Percentiles rank a stretch among this genome's conserved stretches.
Conservation (phyloP, 2,888 invertebrate genomes). For the Hypomecis punctinalis region DNA sequence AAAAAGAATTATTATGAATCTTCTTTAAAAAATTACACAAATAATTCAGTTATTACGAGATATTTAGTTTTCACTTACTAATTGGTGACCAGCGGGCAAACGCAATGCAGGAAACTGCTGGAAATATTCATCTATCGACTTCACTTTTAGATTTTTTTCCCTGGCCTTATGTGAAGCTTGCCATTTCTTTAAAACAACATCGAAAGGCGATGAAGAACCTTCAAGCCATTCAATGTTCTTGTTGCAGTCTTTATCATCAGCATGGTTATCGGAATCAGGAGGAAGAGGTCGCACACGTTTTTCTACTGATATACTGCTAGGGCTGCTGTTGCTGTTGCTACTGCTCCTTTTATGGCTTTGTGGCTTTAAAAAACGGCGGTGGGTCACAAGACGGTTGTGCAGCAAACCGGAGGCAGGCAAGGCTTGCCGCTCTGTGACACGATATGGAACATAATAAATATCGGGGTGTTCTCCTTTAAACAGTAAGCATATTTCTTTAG, state of each 20-base stretch:
- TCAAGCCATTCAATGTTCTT: not conserved
- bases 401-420: not conserved
- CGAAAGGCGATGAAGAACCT: conserved; percentile 2
- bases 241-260: conserved; percentile 2
- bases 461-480: conserved; percentile 3
- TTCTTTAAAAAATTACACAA: not conserved
- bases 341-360: conserved; percentile 1
- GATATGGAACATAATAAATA: not conserved
- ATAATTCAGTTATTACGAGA: not conserved
- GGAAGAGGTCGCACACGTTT: conserved; percentile 2
- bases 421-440: not conserved
- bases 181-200: conserved; percentile 2
- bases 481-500: conserved; percentile 3
- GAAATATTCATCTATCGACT: not conserved
- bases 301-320: not conserved
- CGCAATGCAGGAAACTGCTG: conserved; percentile 1
- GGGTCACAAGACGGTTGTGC: not conserved
- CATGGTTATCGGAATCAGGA: not conserved
- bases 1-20: too few species aligned
- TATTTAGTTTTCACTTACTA: not conserved
- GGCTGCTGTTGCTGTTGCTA: not conserved
- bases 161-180: conserved; percentile 1
- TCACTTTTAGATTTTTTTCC: not conserved
- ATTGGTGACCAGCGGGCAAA: not conserved
- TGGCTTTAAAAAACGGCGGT: conserved; percentile 4